Conservation (phyloP, 2,113 vertebrate genomes). For the Astur gentilis region DNA sequence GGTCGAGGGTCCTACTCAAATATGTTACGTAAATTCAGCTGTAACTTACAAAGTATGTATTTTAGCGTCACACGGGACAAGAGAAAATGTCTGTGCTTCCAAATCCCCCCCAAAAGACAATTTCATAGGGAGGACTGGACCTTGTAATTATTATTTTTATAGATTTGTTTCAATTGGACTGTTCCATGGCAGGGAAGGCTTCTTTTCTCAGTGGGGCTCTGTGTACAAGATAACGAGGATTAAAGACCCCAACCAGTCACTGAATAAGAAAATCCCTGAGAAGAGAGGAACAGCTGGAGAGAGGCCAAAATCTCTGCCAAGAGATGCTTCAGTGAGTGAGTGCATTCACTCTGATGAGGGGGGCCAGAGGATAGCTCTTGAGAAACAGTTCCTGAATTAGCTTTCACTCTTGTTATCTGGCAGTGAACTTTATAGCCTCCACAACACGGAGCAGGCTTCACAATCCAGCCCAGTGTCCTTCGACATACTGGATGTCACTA, state of each 20-base stretch:
- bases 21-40: neutral
- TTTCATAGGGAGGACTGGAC: neutral
- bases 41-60: neutral
- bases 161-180: slow-evolving; percentile 11
- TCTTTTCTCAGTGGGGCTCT: slow-evolving; percentile 35
- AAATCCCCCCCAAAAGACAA: neutral
- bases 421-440: slow-evolving; percentile 58
- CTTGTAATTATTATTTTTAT: slow-evolving; percentile 25
- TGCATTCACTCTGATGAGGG: slow-evolving; percentile 49
- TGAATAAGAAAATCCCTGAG: slow-evolving; percentile 60
- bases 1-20: neutral
- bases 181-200: neutral
- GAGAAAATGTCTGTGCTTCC: neutral
- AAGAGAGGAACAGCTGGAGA: slow-evolving; percentile 55
- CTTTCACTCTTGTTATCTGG: slow-evolving; percentile 37
- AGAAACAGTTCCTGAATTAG: slow-evolving; percentile 62
- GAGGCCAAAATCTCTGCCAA: slow-evolving; percentile 64
- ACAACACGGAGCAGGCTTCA: slow-evolving; percentile 1
- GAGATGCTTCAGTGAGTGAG: slow-evolving; percentile 65
- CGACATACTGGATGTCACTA: neutral
- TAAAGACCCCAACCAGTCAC: slow-evolving; percentile 50
- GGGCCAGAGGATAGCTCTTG: slow-evolving; percentile 50
- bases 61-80: neutral
- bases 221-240: slow-evolving; percentile 51
- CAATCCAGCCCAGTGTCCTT: slow-evolving; percentile 46